Percentiles rank a stretch among this genome's conserved stretches.
Evolutionary conservation across 2,797 vertebrate genomes (phyloP).

Genomic region (Ispidina lecontei): DNA sequence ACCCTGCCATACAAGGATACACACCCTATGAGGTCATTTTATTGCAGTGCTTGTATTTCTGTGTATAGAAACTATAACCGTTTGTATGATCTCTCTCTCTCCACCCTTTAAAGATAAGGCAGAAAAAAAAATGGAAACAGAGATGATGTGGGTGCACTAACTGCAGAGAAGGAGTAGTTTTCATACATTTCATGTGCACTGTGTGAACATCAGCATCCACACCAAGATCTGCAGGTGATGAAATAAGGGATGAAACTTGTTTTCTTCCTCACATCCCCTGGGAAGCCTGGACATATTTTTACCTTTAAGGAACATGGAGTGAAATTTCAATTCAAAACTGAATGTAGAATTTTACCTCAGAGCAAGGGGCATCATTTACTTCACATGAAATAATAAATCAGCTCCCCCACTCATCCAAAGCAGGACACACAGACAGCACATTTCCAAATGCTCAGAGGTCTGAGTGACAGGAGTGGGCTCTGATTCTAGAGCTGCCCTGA

Average conservation of each 20-base stretch:
- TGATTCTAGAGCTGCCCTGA: background rate
- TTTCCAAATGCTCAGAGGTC: background rate
- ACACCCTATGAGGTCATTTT: background rate
- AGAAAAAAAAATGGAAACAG: background rate
- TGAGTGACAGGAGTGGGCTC: accelerated
- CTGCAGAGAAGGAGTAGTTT: background rate
- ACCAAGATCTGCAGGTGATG: background rate
- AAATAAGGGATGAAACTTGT: background rate
- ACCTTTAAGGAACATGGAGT: background rate
- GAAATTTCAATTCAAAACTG: background rate
- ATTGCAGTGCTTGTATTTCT: background rate
- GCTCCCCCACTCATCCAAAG: background rate
- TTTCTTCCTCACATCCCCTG: background rate
- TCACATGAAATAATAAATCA: background rate
- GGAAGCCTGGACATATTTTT: background rate
- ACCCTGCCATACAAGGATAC: background rate
- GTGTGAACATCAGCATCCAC: background rate
- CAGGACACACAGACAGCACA: background rate
- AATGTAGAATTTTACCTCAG: background rate
- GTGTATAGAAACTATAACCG: background rate
- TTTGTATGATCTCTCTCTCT: background rate
- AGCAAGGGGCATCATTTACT: background rate
- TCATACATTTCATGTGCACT: accelerated
- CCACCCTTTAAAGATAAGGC: background rate
- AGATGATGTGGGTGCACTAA: background rate